Evolutionary conservation across 2,888 invertebrate species (phyloP), one percentile per base, ranked within the genome.

Genomic region (Thecocarcelia acutangulata): DNA sequence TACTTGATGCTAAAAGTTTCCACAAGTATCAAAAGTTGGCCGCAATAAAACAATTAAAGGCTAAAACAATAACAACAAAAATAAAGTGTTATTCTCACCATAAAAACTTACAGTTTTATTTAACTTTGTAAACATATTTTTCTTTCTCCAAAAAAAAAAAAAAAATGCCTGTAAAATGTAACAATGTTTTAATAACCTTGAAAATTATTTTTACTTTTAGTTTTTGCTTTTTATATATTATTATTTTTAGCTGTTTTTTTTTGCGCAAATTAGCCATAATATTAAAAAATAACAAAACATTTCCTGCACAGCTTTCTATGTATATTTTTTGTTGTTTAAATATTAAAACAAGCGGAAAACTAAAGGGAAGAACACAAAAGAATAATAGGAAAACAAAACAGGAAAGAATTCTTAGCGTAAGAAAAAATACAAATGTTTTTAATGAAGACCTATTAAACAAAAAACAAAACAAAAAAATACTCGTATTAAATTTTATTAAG

Each of bases 271-370:
- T 8, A 11, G 8, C 42, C 17, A 12, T 63, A 28, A 28, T 63
- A 13, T 28, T 66, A 42, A 69, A 69, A 44, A 24, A 50, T 37
- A 54, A 33, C 37, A 52, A 44, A 28, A 24, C 8, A 17, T 72
- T 72, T 61, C 33, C 8, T 33, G 33, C 8, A 33, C 33, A 33
- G 46, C 56, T 33, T 33, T 54, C 24, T 13, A 12, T 21, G 44
- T 13, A 75, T 33, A 75, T 15, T 52, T 66, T n/a, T 37, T 52
- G 42, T 6, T 58, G 21, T 59, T 64, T 72, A 44, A 66, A 46
- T 74, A 70, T 61, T 70, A 72, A 80, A 80, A 72, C 59, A 80
- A 66, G 70, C 72, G 76, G 70, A 75, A 80, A 80, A 70, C 58
- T 66, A 66, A 76, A 59, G 70, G 70, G 70, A 80, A 75, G 75